These are phyloP conservation scores for Todiramphus saurophagus DNA, from an alignment of 2,113 vertebrate genomes.

Conservation along the genomic window DNA sequence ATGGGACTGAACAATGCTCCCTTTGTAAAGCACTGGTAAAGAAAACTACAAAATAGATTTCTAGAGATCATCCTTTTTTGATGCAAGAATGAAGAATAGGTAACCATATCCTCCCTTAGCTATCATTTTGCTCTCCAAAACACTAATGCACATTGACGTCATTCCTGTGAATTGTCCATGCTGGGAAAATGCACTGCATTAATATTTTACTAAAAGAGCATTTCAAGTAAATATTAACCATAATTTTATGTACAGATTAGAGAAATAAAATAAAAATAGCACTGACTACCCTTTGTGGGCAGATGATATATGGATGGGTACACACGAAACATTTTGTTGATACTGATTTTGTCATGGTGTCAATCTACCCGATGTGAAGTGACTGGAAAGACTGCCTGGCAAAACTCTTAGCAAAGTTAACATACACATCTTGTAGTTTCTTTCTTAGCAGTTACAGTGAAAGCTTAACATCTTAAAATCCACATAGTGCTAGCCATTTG, in stretches of 20 bases:
- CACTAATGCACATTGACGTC: neutral
- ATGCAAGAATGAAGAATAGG: neutral
- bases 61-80: neutral
- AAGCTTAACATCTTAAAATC: neutral
- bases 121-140: neutral
- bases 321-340: neutral
- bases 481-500: neutral
- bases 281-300: neutral
- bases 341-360: neutral
- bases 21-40: neutral
- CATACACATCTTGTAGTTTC: neutral
- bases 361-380: neutral
- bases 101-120: neutral
- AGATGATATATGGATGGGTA: neutral
- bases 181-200: neutral
- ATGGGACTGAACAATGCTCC: neutral
- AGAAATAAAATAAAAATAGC: neutral
- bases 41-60: neutral
- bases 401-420: neutral
- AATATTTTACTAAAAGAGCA: neutral
- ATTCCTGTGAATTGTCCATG: neutral
- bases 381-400: neutral
- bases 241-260: neutral
- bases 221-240: neutral
- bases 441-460: neutral